Conservation (phyloP, 2,797 vertebrate species). For the Tragelaphus oryx region DNA sequence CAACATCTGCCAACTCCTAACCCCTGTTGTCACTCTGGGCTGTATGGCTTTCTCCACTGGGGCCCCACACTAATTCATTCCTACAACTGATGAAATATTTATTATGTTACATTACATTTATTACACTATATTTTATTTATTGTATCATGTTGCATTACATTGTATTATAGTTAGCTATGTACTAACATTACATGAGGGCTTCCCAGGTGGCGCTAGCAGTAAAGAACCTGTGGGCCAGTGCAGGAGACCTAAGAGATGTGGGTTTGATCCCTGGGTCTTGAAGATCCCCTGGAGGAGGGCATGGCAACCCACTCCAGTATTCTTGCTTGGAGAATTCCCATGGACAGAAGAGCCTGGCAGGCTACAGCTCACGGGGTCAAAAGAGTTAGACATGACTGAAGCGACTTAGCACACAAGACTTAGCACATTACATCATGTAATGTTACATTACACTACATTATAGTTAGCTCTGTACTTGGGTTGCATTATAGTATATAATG, state of each 20-base stretch:
- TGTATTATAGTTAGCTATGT: neutral
- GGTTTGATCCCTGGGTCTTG: neutral
- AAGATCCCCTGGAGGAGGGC: neutral
- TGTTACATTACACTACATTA: neutral
- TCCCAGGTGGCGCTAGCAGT: neutral
- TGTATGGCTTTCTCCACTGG: neutral
- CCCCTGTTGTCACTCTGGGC: no score
- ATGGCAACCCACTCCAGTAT: neutral
- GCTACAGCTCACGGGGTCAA: neutral
- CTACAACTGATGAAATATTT: no score
- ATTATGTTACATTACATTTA: neutral
- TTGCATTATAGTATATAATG: neutral
- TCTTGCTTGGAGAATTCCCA: neutral
- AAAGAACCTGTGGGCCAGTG: neutral
- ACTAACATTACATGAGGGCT: neutral
- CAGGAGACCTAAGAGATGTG: neutral
- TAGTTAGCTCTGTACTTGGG: neutral
- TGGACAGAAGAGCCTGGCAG: neutral
- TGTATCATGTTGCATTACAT: neutral
- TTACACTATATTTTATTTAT: no score
- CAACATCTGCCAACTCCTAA: neutral
- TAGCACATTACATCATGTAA: no score
- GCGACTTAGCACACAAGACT: neutral
- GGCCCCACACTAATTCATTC: neutral
- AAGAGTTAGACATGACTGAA: neutral